Conservation (phyloP, 1,140 invertebrate species). For the Cydia splendana region DNA sequence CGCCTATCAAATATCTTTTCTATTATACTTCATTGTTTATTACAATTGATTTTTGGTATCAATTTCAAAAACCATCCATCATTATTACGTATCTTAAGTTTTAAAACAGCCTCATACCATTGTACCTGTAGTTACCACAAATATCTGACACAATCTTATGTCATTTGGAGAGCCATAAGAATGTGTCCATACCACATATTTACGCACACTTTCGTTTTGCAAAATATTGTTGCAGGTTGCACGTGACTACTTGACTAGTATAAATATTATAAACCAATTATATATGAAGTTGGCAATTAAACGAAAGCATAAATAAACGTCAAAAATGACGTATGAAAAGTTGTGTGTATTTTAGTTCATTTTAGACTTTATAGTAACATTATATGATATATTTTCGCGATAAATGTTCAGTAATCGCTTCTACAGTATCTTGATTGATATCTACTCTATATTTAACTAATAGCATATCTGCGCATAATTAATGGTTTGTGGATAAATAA, state of each 20-base stretch:
- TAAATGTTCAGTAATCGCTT: neutral
- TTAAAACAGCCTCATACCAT: neutral
- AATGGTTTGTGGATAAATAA: conserved; percentile 19
- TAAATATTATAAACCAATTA: no score
- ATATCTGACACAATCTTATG: no score
- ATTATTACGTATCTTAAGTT: neutral
- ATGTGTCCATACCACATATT: no score
- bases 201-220: no score
- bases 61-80: neutral
- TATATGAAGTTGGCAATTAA: no score
- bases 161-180: no score
- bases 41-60: neutral
- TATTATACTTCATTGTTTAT: conserved; percentile 1
- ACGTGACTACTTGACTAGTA: no score
- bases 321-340: no score
- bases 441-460: conserved; percentile 6
- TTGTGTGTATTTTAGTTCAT: no score
- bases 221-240: no score
- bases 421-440: neutral
- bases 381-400: neutral
- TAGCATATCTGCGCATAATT: neutral
- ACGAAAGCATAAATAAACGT: no score
- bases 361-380: neutral
- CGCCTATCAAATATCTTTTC: neutral
- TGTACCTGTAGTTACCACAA: neutral